Base-by-base conservation (phyloP, 1,140 invertebrate species). In the Drosophila tsacasi region DNA sequence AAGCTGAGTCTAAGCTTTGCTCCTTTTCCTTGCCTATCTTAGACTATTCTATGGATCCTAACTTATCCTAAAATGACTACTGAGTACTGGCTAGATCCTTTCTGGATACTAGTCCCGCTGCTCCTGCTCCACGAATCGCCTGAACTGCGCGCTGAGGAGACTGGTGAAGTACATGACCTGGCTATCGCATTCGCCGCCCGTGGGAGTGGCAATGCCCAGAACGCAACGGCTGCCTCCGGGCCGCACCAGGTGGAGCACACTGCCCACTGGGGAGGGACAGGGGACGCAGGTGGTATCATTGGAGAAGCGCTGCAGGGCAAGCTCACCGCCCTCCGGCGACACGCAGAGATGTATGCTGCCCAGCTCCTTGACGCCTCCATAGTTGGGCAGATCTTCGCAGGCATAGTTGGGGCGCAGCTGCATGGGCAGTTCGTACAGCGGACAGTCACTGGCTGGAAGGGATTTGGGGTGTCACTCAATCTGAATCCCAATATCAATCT, bases 371-470 rank as follows among this genome's bases (percentile, higher is more conserved):
- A 81, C 77, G 2, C 44, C 44, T 1, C 58, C 55, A 2, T 37
- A 44, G 30, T 74, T 78, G 10, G 21, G 21, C 8, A 90, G 27
- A 25, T 75, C 40, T 1, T 47, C 59, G 27, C 84, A 89, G n/a
- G 55, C 78, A n/a, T 52, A 27, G 0, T 63, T 58, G 37, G 78
- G 85, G 2, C 83, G 62, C 59, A 89, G 49, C 1, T 86, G 84
- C 84, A 89, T 89, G 39, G 77, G 69, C 59, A 90, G 40, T 52
- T 89, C 84, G 32, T 81, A 89, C 8, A 89, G n/a, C 1, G 81
- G 68, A 15, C 84, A 89, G 19, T 90, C 84, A 21, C 68, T 54
- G 17, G n/a, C 84, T 87, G 46, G 0, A 65, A 50, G 3, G 2
- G n/a, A 35, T 23, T 17, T 0, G 3, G 7, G 10, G 23, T 7